phyloP scores from a whole-genome alignment of 2,113 vertebrate genomes.

The Anolis sagrei region DNA sequence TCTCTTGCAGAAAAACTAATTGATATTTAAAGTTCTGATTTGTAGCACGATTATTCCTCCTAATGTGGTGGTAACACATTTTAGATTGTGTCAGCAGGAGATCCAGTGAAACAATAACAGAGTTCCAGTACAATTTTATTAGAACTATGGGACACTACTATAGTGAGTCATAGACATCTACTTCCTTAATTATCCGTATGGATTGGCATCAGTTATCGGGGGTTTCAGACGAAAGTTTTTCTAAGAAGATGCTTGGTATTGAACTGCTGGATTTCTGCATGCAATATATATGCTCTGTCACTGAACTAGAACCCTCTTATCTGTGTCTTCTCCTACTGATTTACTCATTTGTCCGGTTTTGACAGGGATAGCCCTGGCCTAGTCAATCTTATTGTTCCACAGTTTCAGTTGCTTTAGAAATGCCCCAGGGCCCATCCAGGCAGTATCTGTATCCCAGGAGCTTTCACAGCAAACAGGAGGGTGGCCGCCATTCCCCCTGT shows the following conservation, averaged over 20 bases:
- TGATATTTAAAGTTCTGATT: neutral
- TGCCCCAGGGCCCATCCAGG: no score
- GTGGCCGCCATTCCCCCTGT: no score
- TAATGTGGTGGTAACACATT: neutral
- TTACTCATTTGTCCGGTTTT: neutral
- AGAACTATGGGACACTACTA: neutral
- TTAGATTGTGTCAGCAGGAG: conserved; percentile 17
- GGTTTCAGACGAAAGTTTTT: neutral
- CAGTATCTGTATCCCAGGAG: no score
- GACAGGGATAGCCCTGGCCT: no score
- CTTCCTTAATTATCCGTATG: neutral
- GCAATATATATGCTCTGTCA: neutral
- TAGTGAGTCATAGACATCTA: neutral
- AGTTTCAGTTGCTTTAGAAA: no score
- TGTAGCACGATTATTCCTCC: neutral
- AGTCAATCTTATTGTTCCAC: no score
- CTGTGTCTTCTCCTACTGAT: neutral
- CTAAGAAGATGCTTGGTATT: neutral
- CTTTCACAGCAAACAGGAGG: no score
- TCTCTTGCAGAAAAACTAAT: conserved; percentile 31
- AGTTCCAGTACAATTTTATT: neutral
- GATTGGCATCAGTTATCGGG: neutral
- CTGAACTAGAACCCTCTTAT: neutral
- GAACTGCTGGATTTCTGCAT: neutral
- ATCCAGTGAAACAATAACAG: neutral